Percentiles rank a stretch among this genome's conserved stretches.
Evolutionary conservation across 2,888 invertebrate species (phyloP).

Genomic region (Ophion obscuratus): DNA sequence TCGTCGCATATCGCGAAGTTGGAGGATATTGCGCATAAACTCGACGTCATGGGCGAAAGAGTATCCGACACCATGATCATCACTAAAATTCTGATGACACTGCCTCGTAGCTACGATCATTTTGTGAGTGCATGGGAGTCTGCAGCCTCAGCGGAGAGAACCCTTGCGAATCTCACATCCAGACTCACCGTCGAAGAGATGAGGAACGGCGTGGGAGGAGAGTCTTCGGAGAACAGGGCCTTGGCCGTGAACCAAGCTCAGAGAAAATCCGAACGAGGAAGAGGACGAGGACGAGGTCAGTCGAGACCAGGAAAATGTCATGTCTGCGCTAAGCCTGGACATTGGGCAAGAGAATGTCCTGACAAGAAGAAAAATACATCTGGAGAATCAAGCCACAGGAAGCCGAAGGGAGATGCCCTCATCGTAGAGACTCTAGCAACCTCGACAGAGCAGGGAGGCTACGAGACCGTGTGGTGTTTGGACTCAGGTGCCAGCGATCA

Average conservation of each 20-base stretch:
- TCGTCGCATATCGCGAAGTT: too few species aligned
- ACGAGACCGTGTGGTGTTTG: too few species aligned
- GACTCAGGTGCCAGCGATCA: conserved; percentile 63
- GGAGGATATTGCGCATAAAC: conserved; percentile 60
- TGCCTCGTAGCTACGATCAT: conserved; percentile 67
- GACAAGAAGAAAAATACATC: conserved; percentile 6
- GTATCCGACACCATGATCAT: conserved; percentile 44
- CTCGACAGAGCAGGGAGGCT: too few species aligned
- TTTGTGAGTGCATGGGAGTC: conserved; percentile 70
- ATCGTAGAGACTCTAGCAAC: conserved; percentile 32
- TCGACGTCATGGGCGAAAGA: conserved; percentile 42
- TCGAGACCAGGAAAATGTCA: not conserved
- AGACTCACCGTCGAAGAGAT: conserved; percentile 52
- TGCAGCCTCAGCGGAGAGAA: conserved; percentile 16
- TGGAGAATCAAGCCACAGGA: conserved; percentile 7
- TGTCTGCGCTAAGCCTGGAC: conserved; percentile 62
- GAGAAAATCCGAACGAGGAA: not conserved
- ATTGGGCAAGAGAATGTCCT: conserved; percentile 38
- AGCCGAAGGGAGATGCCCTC: conserved; percentile 53
- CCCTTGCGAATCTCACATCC: conserved; percentile 37
- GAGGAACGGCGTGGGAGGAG: not conserved
- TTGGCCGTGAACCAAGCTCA: not conserved
- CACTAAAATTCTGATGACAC: conserved; percentile 1
- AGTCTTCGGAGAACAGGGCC: not conserved
- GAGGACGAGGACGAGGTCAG: not conserved